Evolutionary conservation across 2,797 vertebrate genomes (phyloP).

Genomic region (Pogoniulus pusillus): DNA sequence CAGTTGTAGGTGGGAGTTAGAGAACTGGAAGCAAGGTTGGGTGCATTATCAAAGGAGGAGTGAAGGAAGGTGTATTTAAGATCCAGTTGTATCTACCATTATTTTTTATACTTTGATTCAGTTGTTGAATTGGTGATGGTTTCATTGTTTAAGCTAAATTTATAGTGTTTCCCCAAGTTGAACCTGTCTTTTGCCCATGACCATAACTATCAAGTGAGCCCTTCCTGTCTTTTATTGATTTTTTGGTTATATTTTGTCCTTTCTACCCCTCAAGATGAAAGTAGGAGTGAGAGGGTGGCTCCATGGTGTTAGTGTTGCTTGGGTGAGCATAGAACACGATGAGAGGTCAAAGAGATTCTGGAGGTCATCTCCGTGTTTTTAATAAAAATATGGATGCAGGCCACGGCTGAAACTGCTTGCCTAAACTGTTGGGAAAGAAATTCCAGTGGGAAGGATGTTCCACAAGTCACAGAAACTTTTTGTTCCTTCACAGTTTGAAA

Average conservation of each 20-base stretch:
- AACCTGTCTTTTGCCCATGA: no score
- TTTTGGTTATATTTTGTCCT: background rate
- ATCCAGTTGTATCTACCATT: no score
- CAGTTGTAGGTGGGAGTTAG: background rate
- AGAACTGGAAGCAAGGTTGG: background rate
- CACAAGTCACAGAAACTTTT: background rate
- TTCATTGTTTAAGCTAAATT: no score
- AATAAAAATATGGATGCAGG: background rate
- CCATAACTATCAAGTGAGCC: background rate
- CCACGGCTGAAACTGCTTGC: background rate
- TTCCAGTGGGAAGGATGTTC: background rate
- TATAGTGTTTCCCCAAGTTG: no score
- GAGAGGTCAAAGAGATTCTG: background rate
- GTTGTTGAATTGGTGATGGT: no score
- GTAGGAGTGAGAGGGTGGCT: background rate
- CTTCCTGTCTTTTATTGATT: background rate
- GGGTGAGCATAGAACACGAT: background rate
- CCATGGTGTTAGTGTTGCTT: background rate
- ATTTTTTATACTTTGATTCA: no score
- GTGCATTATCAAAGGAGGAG: background rate
- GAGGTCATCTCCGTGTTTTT: background rate
- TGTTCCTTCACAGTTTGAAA: background rate
- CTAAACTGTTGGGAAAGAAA: background rate
- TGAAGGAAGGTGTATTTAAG: background rate
- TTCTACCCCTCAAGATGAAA: background rate